These are phyloP conservation scores for Amphilophus citrinellus DNA, from an alignment of 2,113 vertebrate genomes.

Conservation along the genomic window DNA sequence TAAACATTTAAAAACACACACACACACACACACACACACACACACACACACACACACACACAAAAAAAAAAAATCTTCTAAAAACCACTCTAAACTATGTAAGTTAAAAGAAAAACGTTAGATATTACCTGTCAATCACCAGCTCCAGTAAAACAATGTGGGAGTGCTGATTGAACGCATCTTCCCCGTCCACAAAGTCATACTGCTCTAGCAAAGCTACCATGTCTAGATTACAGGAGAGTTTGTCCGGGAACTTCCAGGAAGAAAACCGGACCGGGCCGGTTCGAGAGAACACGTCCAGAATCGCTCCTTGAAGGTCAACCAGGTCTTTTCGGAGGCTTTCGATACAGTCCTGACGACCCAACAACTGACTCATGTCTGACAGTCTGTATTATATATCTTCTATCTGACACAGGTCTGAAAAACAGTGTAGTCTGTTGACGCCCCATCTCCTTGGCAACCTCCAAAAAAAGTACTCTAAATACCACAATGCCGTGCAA, in stretches of 20 bases:
- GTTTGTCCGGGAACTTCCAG: conserved; percentile 94
- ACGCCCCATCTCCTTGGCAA: conserved; percentile 57
- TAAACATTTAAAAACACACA: too few relatives aligned
- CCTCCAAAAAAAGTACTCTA: conserved; percentile 46
- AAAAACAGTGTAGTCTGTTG: conserved; percentile 50
- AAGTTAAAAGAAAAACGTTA: too few relatives aligned
- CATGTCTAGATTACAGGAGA: conserved; percentile 89
- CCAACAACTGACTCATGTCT: conserved; percentile 81
- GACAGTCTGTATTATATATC: not conserved
- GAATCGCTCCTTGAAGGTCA: conserved; percentile 89
- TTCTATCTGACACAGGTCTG: not conserved
- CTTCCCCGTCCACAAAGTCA: conserved; percentile 83
- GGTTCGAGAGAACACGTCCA: conserved; percentile 86
- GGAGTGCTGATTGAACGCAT: conserved; percentile 87
- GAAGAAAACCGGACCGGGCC: conserved; percentile 86
- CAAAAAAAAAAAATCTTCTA: too few relatives aligned
- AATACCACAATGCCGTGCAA: conserved; percentile 63
- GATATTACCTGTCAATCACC: conserved; percentile 90
- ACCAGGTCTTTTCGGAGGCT: conserved; percentile 89
- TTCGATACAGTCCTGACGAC: conserved; percentile 87
- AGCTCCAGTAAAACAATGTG: conserved; percentile 91
- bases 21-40: too few relatives aligned
- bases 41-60: too few relatives aligned
- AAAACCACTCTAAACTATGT: too few relatives aligned
- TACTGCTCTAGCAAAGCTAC: conserved; percentile 86